Conservation (phyloP, 2,797 vertebrate species). For the Pseudochirops cupreus region DNA sequence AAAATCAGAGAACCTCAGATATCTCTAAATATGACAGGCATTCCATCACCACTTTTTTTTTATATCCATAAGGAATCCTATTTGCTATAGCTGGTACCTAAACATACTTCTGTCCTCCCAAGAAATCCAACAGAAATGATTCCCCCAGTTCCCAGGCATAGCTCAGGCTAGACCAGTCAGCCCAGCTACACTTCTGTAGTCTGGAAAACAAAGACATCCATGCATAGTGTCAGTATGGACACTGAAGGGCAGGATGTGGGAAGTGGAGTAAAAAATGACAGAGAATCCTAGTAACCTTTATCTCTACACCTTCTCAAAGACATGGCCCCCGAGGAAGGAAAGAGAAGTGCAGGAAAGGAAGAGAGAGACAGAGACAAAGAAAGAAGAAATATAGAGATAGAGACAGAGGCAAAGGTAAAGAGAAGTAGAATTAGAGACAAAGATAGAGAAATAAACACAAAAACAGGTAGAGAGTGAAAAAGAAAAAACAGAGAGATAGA, state of each 20-base stretch:
- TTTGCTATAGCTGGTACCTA: background rate
- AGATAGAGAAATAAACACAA: background rate
- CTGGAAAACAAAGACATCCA: background rate
- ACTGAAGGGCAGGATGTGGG: background rate
- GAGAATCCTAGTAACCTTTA: background rate
- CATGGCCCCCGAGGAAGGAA: too few relatives aligned
- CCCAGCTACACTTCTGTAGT: background rate
- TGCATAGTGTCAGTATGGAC: too few relatives aligned
- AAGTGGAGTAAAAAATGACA: background rate
- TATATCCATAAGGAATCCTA: background rate
- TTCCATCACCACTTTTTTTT: background rate
- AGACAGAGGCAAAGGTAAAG: background rate
- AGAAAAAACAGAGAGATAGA: too few relatives aligned
- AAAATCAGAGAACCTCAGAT: background rate
- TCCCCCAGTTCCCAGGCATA: background rate
- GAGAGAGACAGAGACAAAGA: too few relatives aligned
- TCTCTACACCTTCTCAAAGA: too few relatives aligned
- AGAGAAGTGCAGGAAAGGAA: background rate
- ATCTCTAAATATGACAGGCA: background rate
- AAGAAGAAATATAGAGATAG: background rate
- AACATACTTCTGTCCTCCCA: background rate
- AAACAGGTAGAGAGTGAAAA: too few relatives aligned
- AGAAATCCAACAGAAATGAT: background rate
- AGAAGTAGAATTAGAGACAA: too few relatives aligned
- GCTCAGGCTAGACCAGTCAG: background rate